phyloP scores from a whole-genome alignment of 2,888 invertebrate species.

The Coenonympha arcania region DNA sequence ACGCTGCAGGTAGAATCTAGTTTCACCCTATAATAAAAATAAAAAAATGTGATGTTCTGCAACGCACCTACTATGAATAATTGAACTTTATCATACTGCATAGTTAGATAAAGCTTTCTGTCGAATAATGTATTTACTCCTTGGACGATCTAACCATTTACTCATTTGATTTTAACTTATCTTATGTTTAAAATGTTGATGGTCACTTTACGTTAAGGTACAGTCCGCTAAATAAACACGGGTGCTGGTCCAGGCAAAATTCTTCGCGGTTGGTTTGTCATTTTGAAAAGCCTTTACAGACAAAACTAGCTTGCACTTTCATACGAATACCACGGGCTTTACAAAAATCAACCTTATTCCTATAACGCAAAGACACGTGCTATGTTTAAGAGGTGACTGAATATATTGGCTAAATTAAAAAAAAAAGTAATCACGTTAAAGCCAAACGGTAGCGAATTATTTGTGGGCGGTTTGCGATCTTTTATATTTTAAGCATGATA shows the following conservation, averaged over 20 bases:
- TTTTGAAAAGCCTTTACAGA: conserved; percentile 52
- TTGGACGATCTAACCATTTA: too few species aligned
- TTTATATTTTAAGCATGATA: conserved; percentile 30
- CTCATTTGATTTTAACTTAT: too few species aligned
- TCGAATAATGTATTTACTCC: too few species aligned
- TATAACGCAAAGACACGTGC: conserved; percentile 22
- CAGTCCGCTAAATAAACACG: conserved; percentile 66
- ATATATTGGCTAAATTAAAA: conserved; percentile 30
- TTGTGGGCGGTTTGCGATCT: conserved; percentile 48
- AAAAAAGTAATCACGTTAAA: conserved; percentile 60
- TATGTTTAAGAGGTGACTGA: not conserved
- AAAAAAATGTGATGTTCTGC: too few species aligned
- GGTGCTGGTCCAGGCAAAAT: conserved; percentile 51
- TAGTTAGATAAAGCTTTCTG: too few species aligned
- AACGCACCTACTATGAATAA: too few species aligned
- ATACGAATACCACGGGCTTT: not conserved
- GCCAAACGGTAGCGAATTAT: conserved; percentile 60
- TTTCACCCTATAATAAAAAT: too few species aligned
- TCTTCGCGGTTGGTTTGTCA: conserved; percentile 63
- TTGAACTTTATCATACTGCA: too few species aligned
- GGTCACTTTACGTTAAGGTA: conserved; percentile 33
- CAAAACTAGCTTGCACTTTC: conserved; percentile 30
- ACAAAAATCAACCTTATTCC: conserved; percentile 30
- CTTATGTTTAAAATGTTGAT: not conserved
- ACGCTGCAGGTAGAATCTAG: too few species aligned